A percentile compares a stretch with the other conserved stretches of the same genome.
Evolutionary conservation across 2,888 invertebrate species (phyloP).

Genomic region (Eulithis testata): DNA sequence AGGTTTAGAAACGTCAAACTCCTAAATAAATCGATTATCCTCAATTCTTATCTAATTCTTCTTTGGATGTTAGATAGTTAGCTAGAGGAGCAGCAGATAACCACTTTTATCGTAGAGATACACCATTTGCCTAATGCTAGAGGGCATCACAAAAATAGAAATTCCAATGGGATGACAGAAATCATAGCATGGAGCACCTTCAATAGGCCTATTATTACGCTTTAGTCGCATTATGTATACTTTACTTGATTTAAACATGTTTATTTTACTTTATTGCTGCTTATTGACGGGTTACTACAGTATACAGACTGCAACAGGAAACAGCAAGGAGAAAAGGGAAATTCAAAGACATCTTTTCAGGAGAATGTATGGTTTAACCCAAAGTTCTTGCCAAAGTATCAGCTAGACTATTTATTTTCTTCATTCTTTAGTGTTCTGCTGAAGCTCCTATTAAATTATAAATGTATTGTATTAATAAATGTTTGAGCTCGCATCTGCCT

Average conservation of each 20-base stretch:
- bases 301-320: constrained; percentile 91
- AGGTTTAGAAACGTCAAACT: constrained; percentile 82
- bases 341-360: constrained; percentile 94
- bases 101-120: constrained; percentile 60
- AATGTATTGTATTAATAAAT: constrained; percentile 34
- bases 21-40: constrained; percentile 84
- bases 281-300: constrained; percentile 88
- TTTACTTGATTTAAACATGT: constrained; percentile 80
- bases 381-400: constrained; percentile 77
- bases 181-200: constrained; percentile 69
- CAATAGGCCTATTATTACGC: constrained; percentile 76
- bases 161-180: constrained; percentile 67
- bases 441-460: constrained; percentile 41
- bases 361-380: constrained; percentile 90
- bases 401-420: constrained; percentile 72
- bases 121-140: constrained; percentile 45
- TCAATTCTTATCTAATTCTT: constrained; percentile 79
- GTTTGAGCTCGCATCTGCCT: constrained; percentile 46
- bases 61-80: constrained; percentile 65
- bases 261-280: constrained; percentile 86
- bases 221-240: constrained; percentile 76
- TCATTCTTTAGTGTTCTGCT: constrained; percentile 57
- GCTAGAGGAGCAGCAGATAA: constrained; percentile 53
- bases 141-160: constrained; percentile 44
- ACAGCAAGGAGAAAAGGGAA: constrained; percentile 92